phyloP scores from a whole-genome alignment of 2,113 vertebrate species.

The Neogale vison region DNA sequence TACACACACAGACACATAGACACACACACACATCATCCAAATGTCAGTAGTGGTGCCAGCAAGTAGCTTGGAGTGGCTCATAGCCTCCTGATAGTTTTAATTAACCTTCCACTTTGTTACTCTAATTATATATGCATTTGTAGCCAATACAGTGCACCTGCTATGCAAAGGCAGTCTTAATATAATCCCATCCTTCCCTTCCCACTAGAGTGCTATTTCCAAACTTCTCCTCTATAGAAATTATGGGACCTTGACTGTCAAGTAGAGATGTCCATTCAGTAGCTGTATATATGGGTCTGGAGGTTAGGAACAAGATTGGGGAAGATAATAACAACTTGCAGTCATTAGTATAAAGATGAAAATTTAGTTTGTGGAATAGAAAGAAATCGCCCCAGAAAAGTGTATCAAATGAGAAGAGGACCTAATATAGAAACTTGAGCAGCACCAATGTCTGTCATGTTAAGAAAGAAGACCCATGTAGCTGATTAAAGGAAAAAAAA shows the following conservation, averaged over 20 bases:
- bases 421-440: not conserved
- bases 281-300: not conserved
- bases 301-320: not conserved
- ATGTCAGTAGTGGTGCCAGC: not conserved
- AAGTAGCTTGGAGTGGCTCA: not conserved
- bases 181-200: not conserved
- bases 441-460: not conserved
- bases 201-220: not conserved
- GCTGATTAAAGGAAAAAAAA: not conserved
- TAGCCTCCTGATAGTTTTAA: not conserved
- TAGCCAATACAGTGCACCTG: not conserved
- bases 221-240: not conserved
- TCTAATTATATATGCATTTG: not conserved
- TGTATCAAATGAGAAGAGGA: not conserved
- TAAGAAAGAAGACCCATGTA: not conserved
- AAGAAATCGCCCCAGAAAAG: not conserved
- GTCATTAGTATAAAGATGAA: not conserved
- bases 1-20: not conserved
- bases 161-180: not conserved
- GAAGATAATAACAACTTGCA: not conserved
- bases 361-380: not conserved
- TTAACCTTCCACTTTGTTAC: not conserved
- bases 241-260: not conserved
- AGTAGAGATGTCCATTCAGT: not conserved
- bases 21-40: not conserved